phyloP scores from a whole-genome alignment of 2,888 invertebrate genomes.

The Athetis lepigone region DNA sequence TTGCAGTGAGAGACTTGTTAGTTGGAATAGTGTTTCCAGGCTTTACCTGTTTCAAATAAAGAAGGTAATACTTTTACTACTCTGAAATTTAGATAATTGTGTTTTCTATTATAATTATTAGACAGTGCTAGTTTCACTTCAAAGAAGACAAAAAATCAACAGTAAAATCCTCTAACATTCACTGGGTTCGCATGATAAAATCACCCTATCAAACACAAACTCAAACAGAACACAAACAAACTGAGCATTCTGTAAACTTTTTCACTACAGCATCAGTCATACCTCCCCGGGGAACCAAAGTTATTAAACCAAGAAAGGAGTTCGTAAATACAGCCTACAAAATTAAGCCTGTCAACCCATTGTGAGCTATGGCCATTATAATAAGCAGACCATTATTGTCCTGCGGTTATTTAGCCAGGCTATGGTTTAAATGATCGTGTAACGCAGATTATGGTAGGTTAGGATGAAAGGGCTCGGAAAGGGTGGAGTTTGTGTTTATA shows the following conservation, averaged over 20 bases:
- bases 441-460: constrained; percentile 42
- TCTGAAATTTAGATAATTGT: too few species aligned
- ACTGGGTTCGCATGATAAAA: neutral
- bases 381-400: constrained; percentile 36
- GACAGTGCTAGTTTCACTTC: too few species aligned
- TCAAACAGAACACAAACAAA: constrained; percentile 13
- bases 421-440: constrained; percentile 37
- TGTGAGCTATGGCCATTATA: constrained; percentile 48
- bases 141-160: too few species aligned
- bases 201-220: neutral
- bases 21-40: too few species aligned
- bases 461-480: constrained; percentile 13
- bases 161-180: too few species aligned
- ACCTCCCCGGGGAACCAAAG: constrained; percentile 62
- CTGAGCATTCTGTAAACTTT: neutral
- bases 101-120: too few species aligned
- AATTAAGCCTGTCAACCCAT: constrained; percentile 59
- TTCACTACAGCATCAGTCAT: constrained; percentile 24
- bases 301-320: constrained; percentile 72
- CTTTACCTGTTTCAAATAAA: too few species aligned
- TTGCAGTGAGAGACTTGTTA: too few species aligned
- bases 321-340: constrained; percentile 59
- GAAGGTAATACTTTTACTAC: too few species aligned
- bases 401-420: constrained; percentile 29
- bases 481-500: neutral